Percentiles rank a stretch among this genome's conserved stretches.
These are phyloP conservation scores for Ephydatia muelleri DNA, from an alignment of 37 sponge, comb jelly and placozoan species.

Conservation along the genomic window DNA sequence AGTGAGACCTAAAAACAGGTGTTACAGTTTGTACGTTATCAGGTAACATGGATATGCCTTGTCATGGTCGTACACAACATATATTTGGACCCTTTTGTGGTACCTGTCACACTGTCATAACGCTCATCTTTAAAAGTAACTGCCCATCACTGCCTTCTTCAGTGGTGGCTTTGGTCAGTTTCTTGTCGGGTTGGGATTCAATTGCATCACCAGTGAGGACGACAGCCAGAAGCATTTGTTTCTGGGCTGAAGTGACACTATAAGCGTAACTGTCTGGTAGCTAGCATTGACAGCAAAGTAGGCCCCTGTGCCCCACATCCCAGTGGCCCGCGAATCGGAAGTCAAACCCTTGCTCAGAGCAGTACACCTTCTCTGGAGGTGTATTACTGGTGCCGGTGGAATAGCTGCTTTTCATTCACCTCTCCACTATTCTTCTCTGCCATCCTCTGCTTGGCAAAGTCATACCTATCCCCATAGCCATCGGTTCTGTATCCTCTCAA, in stretches of 20 bases:
- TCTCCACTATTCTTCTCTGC: conserved; percentile 41
- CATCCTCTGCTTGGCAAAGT: conserved; percentile 42
- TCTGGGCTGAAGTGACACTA: neutral
- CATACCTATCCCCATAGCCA: conserved; percentile 62
- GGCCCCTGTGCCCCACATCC: conserved; percentile 74
- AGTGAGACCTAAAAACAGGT: too few species aligned
- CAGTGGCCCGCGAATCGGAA: conserved; percentile 45
- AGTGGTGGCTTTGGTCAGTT: neutral
- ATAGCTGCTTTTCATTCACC: conserved; percentile 57
- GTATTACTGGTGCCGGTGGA: conserved; percentile 68
- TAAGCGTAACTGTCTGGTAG: conserved; percentile 61
- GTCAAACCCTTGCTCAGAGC: conserved; percentile 69
- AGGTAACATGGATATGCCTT: conserved; percentile 82
- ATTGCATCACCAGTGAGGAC: conserved; percentile 59
- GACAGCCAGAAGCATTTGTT: conserved; percentile 54
- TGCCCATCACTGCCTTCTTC: neutral
- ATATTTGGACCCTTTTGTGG: conserved; percentile 63
- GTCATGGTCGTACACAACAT: conserved; percentile 79
- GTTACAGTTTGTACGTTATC: conserved; percentile 51
- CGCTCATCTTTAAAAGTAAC: neutral
- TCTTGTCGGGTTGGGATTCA: neutral
- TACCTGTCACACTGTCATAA: conserved; percentile 80
- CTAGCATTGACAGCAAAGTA: conserved; percentile 87
- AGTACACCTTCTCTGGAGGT: conserved; percentile 32
- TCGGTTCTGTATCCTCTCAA: conserved; percentile 74